Percentiles rank a stretch among this genome's conserved stretches.
phyloP scores from a whole-genome alignment of 2,113 vertebrate genomes.

The Sceloporus tristichus region DNA sequence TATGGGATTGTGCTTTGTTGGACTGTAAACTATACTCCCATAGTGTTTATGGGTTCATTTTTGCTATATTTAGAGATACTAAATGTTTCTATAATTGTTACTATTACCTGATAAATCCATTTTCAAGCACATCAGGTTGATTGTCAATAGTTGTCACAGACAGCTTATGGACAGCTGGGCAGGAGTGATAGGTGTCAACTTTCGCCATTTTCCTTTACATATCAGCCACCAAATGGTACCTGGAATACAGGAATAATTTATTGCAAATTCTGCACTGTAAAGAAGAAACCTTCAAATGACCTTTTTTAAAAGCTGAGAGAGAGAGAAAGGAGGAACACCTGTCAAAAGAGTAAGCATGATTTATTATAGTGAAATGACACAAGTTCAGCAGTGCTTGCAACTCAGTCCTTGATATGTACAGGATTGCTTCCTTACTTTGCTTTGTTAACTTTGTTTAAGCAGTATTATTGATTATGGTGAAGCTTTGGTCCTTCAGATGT shows the following conservation, averaged over 20 bases:
- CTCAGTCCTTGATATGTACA: background rate
- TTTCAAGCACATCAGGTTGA: constrained; percentile 82
- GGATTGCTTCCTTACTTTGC: background rate
- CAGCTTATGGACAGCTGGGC: constrained; percentile 66
- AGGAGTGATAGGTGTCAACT: constrained; percentile 84
- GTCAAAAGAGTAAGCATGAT: background rate
- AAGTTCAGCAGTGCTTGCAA: background rate
- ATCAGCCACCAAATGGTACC: constrained; percentile 63
- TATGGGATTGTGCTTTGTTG: background rate
- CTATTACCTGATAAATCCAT: constrained; percentile 87
- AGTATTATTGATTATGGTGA: background rate
- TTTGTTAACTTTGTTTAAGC: background rate
- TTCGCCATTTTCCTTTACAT: constrained; percentile 85
- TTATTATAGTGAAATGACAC: no score
- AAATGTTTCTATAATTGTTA: no score
- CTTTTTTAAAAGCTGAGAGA: background rate
- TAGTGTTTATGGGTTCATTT: background rate
- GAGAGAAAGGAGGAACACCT: background rate
- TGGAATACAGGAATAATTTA: constrained; percentile 37
- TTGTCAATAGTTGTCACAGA: constrained; percentile 73
- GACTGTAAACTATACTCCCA: background rate
- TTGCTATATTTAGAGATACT: background rate
- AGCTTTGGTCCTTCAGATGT: background rate
- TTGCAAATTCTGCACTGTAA: background rate
- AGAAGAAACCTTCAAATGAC: background rate